Evolutionary conservation across 2,888 invertebrate genomes (phyloP).

Genomic region (Trichopria drosophilae): DNA sequence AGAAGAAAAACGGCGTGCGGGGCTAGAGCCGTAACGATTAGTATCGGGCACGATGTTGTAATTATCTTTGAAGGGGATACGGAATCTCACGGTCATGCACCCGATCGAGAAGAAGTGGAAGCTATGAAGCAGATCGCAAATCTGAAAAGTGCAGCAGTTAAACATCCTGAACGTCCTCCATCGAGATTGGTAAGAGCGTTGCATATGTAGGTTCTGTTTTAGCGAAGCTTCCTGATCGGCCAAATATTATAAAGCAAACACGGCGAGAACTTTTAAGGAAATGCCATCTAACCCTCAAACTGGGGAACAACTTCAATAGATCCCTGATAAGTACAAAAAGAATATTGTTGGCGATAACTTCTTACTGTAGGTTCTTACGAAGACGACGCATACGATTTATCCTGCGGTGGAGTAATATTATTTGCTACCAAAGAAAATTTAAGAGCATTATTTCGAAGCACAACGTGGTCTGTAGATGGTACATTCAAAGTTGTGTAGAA

Average conservation of each 20-base stretch:
- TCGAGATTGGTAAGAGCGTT: neutral
- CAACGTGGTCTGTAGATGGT: too few relatives aligned
- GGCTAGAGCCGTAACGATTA: neutral
- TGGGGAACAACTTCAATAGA: neutral
- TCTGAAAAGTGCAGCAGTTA: neutral
- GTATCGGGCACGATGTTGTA: neutral
- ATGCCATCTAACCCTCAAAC: too few relatives aligned
- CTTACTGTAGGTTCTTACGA: neutral
- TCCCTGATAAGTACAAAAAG: neutral
- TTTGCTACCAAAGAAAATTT: constrained; percentile 1
- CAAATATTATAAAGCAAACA: neutral
- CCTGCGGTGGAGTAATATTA: neutral
- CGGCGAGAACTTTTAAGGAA: too few relatives aligned
- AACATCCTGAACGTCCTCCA: neutral
- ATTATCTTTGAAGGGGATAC: neutral
- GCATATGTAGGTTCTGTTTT: neutral
- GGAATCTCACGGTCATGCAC: neutral
- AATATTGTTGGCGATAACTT: neutral
- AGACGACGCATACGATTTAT: neutral
- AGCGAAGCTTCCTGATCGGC: neutral
- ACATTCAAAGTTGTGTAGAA: neutral
- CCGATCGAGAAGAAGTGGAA: neutral
- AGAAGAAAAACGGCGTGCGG: neutral
- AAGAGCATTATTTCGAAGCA: too few relatives aligned
- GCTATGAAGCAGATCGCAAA: neutral